These are phyloP conservation scores for Lamellibrachia columna DNA, from an alignment of 2,888 invertebrate genomes.

Conservation along the genomic window DNA sequence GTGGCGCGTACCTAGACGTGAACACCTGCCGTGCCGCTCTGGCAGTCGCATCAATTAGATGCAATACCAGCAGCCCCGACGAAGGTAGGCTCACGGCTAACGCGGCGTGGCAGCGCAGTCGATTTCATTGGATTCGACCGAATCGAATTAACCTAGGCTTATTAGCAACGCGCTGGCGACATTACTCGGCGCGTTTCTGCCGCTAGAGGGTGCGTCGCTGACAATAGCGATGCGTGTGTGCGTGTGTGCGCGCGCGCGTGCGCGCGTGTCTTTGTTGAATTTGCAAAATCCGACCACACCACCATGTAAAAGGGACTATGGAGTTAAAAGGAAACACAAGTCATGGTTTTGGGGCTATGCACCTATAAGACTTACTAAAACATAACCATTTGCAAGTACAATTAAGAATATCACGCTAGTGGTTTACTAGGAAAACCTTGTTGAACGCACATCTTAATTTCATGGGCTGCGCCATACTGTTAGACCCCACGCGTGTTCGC, in stretches of 20 bases:
- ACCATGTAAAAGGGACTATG: no score
- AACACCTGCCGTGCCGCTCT: background rate
- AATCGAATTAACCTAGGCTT: constrained; percentile 9
- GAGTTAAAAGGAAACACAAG: no score
- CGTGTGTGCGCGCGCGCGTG: background rate
- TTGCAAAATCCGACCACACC: no score
- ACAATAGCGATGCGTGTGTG: background rate
- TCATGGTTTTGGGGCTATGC: no score
- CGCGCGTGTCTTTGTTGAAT: background rate
- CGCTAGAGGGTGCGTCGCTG: background rate
- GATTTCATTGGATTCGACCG: constrained; percentile 16
- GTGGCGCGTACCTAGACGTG: background rate
- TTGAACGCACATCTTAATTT: no score
- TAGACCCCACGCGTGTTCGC: no score
- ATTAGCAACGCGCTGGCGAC: background rate
- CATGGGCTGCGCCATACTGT: no score
- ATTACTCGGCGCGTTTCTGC: background rate
- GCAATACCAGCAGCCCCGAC: background rate
- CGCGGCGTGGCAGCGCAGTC: constrained; percentile 11
- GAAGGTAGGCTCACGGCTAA: background rate
- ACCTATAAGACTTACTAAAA: no score
- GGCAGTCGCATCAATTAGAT: background rate
- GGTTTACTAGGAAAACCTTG: no score
- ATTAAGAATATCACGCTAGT: no score
- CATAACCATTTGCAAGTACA: no score